Evolutionary conservation across 1,140 invertebrate genomes (phyloP).

Genomic region (Eubasilissa regina): DNA sequence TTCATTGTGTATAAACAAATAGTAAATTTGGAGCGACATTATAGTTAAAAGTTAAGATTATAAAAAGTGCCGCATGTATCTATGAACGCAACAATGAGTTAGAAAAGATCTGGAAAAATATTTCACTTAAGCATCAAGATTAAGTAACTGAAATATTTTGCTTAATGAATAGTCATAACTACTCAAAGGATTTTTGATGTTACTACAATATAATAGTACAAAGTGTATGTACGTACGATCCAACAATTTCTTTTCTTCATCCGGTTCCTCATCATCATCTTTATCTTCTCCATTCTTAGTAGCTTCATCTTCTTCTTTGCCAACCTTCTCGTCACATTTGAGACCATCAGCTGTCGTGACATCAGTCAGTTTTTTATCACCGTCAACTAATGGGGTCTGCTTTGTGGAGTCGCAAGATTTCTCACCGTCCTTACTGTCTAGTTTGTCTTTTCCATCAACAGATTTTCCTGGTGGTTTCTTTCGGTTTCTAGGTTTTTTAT

Average conservation of each 20-base stretch:
- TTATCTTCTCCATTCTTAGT: constrained; percentile 62
- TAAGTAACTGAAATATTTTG: too few species aligned
- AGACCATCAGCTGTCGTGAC: constrained; percentile 63
- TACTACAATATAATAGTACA: too few species aligned
- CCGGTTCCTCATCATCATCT: constrained; percentile 69
- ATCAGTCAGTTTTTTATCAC: constrained; percentile 30
- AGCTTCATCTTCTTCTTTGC: constrained; percentile 64
- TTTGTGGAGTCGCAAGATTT: constrained; percentile 40
- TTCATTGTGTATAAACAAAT: too few species aligned
- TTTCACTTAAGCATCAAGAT: too few species aligned
- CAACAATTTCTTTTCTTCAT: constrained; percentile 88
- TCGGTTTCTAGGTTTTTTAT: constrained; percentile 74
- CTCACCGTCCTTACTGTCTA: constrained; percentile 20
- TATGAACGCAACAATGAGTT: too few species aligned
- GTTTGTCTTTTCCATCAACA: constrained; percentile 45
- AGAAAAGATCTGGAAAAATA: too few species aligned
- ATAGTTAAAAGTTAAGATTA: too few species aligned
- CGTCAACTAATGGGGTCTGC: not conserved
- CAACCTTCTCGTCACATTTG: constrained; percentile 58
- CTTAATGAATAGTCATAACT: too few species aligned
- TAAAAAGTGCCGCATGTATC: too few species aligned
- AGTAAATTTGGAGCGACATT: too few species aligned
- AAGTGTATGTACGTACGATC: constrained; percentile 75
- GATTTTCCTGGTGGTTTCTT: constrained; percentile 61
- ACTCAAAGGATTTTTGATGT: too few species aligned